A percentile compares a stretch with the other conserved stretches of the same genome.
Conservation (phyloP, 2,888 invertebrate species). For the Cerceris rybyensis region DNA sequence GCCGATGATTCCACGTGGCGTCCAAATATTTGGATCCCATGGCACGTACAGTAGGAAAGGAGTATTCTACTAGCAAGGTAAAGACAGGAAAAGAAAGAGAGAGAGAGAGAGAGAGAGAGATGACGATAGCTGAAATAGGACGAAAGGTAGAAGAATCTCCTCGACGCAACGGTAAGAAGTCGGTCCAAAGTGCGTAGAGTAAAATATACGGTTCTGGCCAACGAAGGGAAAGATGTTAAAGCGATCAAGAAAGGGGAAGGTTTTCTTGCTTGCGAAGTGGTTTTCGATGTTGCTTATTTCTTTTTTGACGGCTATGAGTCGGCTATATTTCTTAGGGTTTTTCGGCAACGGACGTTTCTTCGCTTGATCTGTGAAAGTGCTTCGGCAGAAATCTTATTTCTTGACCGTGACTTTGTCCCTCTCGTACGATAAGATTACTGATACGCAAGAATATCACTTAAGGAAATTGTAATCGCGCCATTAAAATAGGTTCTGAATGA, state of each 20-base stretch:
- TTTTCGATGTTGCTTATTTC: conserved; percentile 6
- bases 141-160: conserved; percentile 9
- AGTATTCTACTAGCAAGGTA: conserved; percentile 37
- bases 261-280: neutral
- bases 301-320: neutral
- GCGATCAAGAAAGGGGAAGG: neutral
- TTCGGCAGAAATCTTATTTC: too few relatives aligned
- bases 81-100: neutral
- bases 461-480: too few relatives aligned
- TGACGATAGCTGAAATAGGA: neutral
- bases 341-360: too few relatives aligned
- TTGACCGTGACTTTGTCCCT: too few relatives aligned
- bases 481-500: too few relatives aligned
- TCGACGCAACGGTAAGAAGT: neutral
- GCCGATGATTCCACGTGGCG: conserved; percentile 60
- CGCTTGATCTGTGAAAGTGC: too few relatives aligned
- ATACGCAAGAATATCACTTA: too few relatives aligned
- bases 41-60: conserved; percentile 53
- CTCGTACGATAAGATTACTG: too few relatives aligned
- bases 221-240: conserved; percentile 7
- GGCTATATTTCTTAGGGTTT: too few relatives aligned
- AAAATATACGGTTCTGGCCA: conserved; percentile 4
- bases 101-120: conserved; percentile 26
- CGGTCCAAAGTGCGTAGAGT: conserved; percentile 26
- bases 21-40: conserved; percentile 62